Evolutionary conservation across 2,888 invertebrate species (phyloP).

Genomic region (Noctuana brunneofusca): DNA sequence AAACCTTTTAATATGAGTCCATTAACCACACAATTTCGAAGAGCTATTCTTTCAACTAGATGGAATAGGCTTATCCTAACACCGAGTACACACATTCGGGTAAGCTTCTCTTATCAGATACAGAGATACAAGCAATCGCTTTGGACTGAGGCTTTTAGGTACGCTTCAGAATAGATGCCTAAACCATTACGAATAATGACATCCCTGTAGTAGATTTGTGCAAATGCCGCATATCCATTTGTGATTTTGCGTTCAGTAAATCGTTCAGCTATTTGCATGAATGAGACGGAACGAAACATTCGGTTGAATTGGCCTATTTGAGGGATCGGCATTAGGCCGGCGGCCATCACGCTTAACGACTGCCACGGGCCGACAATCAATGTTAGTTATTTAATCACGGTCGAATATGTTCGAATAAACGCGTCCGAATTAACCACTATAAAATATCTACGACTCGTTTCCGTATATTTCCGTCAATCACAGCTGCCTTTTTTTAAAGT

Average conservation of each 20-base stretch:
- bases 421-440: not conserved
- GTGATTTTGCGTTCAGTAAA: constrained; percentile 31
- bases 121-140: not conserved
- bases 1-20: too few relatives aligned
- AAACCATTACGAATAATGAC: not conserved
- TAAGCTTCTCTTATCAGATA: not conserved
- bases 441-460: not conserved
- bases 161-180: not conserved
- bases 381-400: constrained; percentile 32
- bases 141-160: not conserved
- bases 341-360: constrained; percentile 28
- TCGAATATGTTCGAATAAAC: constrained; percentile 26
- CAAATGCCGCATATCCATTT: constrained; percentile 28
- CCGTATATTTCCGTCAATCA: too few relatives aligned
- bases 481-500: too few relatives aligned
- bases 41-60: too few relatives aligned
- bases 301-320: constrained; percentile 34
- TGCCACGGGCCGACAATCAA: constrained; percentile 22
- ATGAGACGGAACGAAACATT: constrained; percentile 35
- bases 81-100: not conserved
- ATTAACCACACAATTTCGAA: too few relatives aligned
- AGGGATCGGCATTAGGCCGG: constrained; percentile 32
- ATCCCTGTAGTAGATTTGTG: constrained; percentile 23
- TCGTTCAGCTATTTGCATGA: constrained; percentile 34
- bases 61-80: not conserved